Conservation (phyloP, 2,888 invertebrate genomes). For the Abscondita cerata region DNA sequence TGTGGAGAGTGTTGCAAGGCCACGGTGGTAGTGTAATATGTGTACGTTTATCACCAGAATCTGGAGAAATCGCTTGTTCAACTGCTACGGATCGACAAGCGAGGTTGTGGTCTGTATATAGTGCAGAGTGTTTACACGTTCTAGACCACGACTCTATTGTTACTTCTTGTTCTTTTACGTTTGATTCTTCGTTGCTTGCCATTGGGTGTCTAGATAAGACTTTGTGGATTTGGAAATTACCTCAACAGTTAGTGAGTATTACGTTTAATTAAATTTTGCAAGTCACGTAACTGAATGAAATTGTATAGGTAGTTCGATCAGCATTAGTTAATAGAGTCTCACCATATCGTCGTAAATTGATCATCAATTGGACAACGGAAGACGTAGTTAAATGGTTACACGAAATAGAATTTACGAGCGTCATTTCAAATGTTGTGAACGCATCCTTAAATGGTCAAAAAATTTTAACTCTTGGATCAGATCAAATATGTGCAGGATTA, state of each 20-base stretch:
- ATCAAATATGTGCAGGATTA: conserved; percentile 57
- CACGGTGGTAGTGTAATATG: conserved; percentile 76
- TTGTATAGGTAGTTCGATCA: conserved; percentile 53
- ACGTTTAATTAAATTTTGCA: too few relatives aligned
- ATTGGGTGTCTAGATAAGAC: conserved; percentile 69
- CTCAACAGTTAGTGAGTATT: conserved; percentile 60
- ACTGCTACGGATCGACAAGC: conserved; percentile 76
- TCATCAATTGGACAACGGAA: conserved; percentile 64
- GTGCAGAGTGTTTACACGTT: conserved; percentile 65
- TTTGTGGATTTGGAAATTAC: conserved; percentile 75
- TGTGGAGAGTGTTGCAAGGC: conserved; percentile 65
- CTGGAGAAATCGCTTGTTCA: conserved; percentile 71
- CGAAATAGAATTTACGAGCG: conserved; percentile 61
- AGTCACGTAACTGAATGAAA: too few relatives aligned
- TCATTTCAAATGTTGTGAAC: conserved; percentile 58
- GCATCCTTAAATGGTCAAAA: conserved; percentile 65
- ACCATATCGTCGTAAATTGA: conserved; percentile 51
- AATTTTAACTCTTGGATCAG: conserved; percentile 61
- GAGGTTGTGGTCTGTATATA: conserved; percentile 61
- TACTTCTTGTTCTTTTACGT: conserved; percentile 70
- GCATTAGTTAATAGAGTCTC: conserved; percentile 55
- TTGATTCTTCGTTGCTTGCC: conserved; percentile 62
- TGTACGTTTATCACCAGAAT: conserved; percentile 67
- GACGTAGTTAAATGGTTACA: conserved; percentile 68
- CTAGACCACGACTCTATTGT: conserved; percentile 70